Evolutionary conservation across 2,888 invertebrate species (phyloP).

Genomic region (Hypomecis atomaria): DNA sequence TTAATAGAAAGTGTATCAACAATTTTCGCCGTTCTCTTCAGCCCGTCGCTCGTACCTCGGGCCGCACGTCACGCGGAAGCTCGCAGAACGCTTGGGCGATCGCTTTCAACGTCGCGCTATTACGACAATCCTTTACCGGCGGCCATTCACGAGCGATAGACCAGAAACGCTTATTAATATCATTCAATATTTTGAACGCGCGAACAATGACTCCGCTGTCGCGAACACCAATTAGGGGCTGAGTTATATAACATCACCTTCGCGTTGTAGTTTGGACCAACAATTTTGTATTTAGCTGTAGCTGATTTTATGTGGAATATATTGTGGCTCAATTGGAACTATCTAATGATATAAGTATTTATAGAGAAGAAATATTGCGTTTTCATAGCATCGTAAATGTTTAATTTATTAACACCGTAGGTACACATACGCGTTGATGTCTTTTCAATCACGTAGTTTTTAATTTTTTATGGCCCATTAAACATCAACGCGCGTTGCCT

Average conservation of each 20-base stretch:
- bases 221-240: slow-evolving; percentile 50
- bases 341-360: not conserved
- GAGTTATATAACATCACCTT: slow-evolving; percentile 22
- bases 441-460: not conserved
- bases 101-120: slow-evolving; percentile 64
- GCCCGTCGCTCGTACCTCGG: slow-evolving; percentile 47
- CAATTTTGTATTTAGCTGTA: not conserved
- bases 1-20: too few relatives aligned
- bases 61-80: slow-evolving; percentile 59
- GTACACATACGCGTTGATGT: slow-evolving; percentile 3
- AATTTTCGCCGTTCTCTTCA: not conserved
- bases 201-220: slow-evolving; percentile 56
- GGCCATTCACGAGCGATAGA: slow-evolving; percentile 75
- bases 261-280: not conserved
- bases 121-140: slow-evolving; percentile 76
- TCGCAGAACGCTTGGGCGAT: slow-evolving; percentile 59
- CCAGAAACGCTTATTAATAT: slow-evolving; percentile 74
- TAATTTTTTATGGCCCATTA: slow-evolving; percentile 12
- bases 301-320: too few relatives aligned
- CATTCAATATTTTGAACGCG: slow-evolving; percentile 75
- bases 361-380: too few relatives aligned
- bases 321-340: too few relatives aligned
- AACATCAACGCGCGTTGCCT: slow-evolving; percentile 24
- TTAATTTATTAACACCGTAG: too few relatives aligned
- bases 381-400: too few relatives aligned